phyloP scores from a whole-genome alignment of 2,888 invertebrate genomes.

The Coronaproctus castanopsis region DNA sequence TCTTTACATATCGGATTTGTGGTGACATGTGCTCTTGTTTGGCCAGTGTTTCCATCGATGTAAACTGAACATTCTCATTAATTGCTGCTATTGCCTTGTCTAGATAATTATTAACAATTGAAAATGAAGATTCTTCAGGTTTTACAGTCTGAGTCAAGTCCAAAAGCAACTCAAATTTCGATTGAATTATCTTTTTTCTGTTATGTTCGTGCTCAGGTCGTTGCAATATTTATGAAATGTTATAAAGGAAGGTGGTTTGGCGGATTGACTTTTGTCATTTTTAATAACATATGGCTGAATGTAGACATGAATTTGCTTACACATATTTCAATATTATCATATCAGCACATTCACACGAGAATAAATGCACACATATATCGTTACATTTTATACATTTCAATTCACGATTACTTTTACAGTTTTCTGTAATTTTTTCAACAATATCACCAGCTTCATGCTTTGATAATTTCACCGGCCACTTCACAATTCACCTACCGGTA shows the following conservation, averaged over 20 bases:
- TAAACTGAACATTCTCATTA: background rate
- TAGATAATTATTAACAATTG: background rate
- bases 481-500: too few species aligned
- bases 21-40: background rate
- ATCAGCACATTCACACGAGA: too few species aligned
- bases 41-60: background rate
- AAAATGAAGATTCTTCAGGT: background rate
- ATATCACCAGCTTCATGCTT: too few species aligned
- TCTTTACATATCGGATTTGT: too few species aligned
- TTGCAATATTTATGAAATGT: background rate
- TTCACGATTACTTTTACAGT: too few species aligned
- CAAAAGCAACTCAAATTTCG: background rate
- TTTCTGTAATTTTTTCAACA: too few species aligned
- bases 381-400: too few species aligned
- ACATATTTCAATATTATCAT: too few species aligned
- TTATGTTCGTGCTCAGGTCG: background rate
- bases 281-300: background rate
- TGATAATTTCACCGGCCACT: too few species aligned
- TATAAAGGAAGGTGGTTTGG: background rate
- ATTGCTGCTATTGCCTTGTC: background rate
- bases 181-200: background rate
- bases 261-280: background rate
- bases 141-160: background rate
- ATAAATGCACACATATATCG: too few species aligned
- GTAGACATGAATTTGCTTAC: too few species aligned